These are phyloP conservation scores for Zaprionus lachaisei DNA, from an alignment of 1,140 invertebrate genomes.

Conservation along the genomic window DNA sequence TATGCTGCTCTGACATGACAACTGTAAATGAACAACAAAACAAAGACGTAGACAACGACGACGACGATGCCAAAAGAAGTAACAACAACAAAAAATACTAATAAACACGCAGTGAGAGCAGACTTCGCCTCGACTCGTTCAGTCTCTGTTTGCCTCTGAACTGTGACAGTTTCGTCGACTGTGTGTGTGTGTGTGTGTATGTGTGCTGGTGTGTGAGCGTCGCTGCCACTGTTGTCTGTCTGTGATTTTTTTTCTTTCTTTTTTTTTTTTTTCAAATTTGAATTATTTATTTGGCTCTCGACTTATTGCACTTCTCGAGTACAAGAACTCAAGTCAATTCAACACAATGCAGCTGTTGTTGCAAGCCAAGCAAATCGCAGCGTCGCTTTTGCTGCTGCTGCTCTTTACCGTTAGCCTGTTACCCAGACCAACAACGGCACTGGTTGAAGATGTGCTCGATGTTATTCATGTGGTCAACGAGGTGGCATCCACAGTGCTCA, in stretches of 20 bases:
- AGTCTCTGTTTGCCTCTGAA: conserved; percentile 50
- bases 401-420: conserved; percentile 25
- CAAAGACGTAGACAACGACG: conserved; percentile 12
- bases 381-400: conserved; percentile 24
- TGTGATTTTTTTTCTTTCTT: conserved; percentile 12
- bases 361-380: conserved; percentile 34
- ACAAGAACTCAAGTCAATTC: conserved; percentile 2
- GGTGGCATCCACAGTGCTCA: conserved; percentile 86
- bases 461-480: conserved; percentile 87
- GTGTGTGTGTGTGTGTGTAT: conserved; percentile 14
- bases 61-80: conserved; percentile 22
- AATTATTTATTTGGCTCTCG: neutral
- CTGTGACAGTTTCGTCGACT: conserved; percentile 50
- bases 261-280: conserved; percentile 5
- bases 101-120: conserved; percentile 35
- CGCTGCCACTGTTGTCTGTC: conserved; percentile 4
- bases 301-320: conserved; percentile 4
- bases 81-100: conserved; percentile 21
- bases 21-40: conserved; percentile 54
- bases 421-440: conserved; percentile 66
- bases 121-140: conserved; percentile 17
- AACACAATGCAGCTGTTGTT: conserved; percentile 22
- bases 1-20: conserved; percentile 35
- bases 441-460: conserved; percentile 87
- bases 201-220: neutral